phyloP scores from a whole-genome alignment of 2,113 vertebrate genomes.

The Melospiza melodia region DNA sequence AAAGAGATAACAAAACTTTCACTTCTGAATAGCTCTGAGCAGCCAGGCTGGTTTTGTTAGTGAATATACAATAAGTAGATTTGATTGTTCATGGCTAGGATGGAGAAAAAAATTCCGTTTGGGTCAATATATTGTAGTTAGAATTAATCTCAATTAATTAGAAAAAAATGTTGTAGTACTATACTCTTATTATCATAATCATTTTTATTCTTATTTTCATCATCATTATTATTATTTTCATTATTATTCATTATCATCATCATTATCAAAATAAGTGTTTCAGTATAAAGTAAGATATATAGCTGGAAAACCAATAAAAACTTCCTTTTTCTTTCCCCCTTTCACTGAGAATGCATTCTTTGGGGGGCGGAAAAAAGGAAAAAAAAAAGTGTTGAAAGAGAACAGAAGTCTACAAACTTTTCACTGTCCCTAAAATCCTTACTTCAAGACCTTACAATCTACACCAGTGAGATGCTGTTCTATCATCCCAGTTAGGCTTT shows the following conservation, averaged over 20 bases:
- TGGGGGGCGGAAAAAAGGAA: accelerated
- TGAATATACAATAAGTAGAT: not conserved
- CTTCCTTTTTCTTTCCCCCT: accelerated
- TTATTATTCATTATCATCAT: not conserved
- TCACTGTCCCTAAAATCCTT: not conserved
- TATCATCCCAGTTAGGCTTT: not conserved
- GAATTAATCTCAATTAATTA: not conserved
- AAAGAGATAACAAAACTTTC: not conserved
- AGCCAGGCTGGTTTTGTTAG: not conserved
- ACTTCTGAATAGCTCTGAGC: not conserved
- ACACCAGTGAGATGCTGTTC: not conserved
- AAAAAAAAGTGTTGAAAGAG: not conserved
- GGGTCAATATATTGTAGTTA: not conserved
- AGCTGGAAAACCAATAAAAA: not conserved
- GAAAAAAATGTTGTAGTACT: not conserved
- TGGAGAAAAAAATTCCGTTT: not conserved
- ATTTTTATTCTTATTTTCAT: too few relatives aligned
- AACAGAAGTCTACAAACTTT: not conserved
- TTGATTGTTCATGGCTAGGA: not conserved
- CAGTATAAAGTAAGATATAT: not conserved
- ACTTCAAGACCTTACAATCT: not conserved
- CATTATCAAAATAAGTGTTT: not conserved
- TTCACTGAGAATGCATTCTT: not conserved
- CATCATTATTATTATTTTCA: not conserved
- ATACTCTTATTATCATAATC: too few relatives aligned